Evolutionary conservation across 2,797 vertebrate genomes (phyloP).

Genomic region (Pogoniulus pusillus): DNA sequence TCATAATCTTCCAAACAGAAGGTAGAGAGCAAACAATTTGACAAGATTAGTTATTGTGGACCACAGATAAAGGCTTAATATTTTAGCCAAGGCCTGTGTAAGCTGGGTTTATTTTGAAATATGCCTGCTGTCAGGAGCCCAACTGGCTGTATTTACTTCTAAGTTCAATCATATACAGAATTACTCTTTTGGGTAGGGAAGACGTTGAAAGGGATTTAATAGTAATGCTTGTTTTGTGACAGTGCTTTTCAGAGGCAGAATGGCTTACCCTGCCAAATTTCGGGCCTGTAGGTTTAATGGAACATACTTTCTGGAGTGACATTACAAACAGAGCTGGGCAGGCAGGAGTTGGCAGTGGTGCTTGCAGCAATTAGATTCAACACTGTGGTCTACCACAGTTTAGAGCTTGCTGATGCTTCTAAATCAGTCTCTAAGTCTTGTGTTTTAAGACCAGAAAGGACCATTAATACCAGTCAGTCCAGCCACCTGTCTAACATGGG

Average conservation of each 20-base stretch:
- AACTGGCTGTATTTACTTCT: conserved; percentile 64
- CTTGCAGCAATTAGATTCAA: conserved; percentile 19
- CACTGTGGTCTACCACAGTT: neutral
- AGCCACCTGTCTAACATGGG: conserved; percentile 2
- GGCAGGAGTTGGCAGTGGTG: neutral
- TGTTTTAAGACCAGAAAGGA: conserved; percentile 35
- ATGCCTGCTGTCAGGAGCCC: conserved; percentile 60
- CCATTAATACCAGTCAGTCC: neutral
- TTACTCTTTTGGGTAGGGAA: conserved; percentile 54
- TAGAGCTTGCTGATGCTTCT: neutral
- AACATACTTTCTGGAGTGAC: conserved; percentile 43
- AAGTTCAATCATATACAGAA: conserved; percentile 65
- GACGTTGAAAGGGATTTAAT: conserved; percentile 36
- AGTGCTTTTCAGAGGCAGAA: conserved; percentile 36
- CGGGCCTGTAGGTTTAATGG: conserved; percentile 24
- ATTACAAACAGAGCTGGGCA: conserved; percentile 9
- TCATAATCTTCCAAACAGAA: conserved; percentile 60
- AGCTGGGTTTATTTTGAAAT: conserved; percentile 68
- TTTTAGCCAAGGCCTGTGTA: conserved; percentile 65
- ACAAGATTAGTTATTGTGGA: conserved; percentile 64
- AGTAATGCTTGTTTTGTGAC: conserved; percentile 58
- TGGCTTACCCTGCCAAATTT: conserved; percentile 39
- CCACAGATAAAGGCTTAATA: conserved; percentile 66
- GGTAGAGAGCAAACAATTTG: conserved; percentile 58
- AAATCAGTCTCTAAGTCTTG: conserved; percentile 5